Evolutionary conservation across 2,113 vertebrate species (phyloP).

Genomic region (Notarius lentiginosus): DNA sequence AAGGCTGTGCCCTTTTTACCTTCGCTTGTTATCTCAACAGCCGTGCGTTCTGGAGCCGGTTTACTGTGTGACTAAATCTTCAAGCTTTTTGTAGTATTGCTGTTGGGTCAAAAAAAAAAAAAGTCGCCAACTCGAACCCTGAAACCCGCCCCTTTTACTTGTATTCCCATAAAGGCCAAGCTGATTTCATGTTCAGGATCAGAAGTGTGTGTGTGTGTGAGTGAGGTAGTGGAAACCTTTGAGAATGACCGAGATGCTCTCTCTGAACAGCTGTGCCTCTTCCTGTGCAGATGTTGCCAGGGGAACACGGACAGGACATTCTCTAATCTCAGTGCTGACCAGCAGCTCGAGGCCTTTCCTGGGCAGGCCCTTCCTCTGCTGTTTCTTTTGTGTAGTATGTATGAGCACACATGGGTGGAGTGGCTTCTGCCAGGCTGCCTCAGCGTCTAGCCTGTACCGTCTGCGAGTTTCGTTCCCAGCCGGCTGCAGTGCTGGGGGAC

Average conservation of each 20-base stretch:
- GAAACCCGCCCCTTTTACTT: not conserved
- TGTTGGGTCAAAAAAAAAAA: not conserved
- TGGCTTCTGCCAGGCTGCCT: conserved; percentile 26
- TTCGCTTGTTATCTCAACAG: not conserved
- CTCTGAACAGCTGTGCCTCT: conserved; percentile 66
- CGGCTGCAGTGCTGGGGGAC: not conserved
- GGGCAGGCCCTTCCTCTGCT: conserved; percentile 55
- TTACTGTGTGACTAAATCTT: not conserved
- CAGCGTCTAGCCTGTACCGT: conserved; percentile 2
- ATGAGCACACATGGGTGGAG: conserved; percentile 34
- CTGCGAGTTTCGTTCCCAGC: not conserved
- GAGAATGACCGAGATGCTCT: conserved; percentile 44
- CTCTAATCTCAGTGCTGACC: conserved; percentile 62
- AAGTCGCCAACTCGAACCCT: not conserved
- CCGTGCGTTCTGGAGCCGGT: not conserved
- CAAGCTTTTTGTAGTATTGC: not conserved
- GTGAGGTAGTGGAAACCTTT: conserved; percentile 33
- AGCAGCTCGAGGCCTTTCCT: conserved; percentile 70
- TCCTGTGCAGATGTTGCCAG: conserved; percentile 74
- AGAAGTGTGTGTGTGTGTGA: not conserved
- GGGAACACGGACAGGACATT: conserved; percentile 74
- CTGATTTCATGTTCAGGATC: not conserved
- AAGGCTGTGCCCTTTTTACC: not conserved
- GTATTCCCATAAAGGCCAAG: not conserved
- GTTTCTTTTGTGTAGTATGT: conserved; percentile 51